A percentile compares a stretch with the other conserved stretches of the same genome.
Evolutionary conservation across 1,140 invertebrate species (phyloP).

Genomic region (Goniozus legneri): DNA sequence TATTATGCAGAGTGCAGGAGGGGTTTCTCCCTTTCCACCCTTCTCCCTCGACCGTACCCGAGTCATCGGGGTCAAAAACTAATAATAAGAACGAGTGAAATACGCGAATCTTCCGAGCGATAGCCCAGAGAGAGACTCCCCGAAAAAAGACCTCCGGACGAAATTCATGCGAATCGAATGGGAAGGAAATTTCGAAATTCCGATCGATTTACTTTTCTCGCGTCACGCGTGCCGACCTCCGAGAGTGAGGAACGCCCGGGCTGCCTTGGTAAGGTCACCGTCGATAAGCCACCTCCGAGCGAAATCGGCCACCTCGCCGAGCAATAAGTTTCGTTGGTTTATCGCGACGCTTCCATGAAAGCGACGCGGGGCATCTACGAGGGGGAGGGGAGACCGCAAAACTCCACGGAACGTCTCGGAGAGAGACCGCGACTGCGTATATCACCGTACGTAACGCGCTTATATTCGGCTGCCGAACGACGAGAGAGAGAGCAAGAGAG

Average conservation of each 20-base stretch:
- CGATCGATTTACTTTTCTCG: neutral
- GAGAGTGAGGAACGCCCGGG: too few species aligned
- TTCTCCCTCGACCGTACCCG: slow-evolving; percentile 5
- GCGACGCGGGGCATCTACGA: neutral
- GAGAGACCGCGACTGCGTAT: slow-evolving; percentile 14
- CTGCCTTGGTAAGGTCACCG: slow-evolving; percentile 33
- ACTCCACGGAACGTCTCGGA: too few species aligned
- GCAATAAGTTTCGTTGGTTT: slow-evolving; percentile 43
- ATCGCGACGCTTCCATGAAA: slow-evolving; percentile 35
- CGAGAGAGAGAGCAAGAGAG: too few species aligned
- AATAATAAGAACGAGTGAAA: slow-evolving; percentile 32
- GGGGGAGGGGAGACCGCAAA: neutral
- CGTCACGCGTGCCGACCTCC: neutral
- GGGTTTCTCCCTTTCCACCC: slow-evolving; percentile 2
- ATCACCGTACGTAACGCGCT: slow-evolving; percentile 23
- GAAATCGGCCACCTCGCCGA: too few species aligned
- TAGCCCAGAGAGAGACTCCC: slow-evolving; percentile 15
- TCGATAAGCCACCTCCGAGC: slow-evolving; percentile 23
- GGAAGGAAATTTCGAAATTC: neutral
- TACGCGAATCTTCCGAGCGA: slow-evolving; percentile 28
- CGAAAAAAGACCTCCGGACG: slow-evolving; percentile 14
- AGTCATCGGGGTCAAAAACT: slow-evolving; percentile 21
- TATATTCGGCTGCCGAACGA: too few species aligned
- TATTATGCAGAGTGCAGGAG: slow-evolving; percentile 27
- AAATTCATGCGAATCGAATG: slow-evolving; percentile 3